Evolutionary conservation across 2,797 vertebrate genomes (phyloP), one percentile per base, ranked within the genome.

Genomic region (Poeciliopsis gracilis): DNA sequence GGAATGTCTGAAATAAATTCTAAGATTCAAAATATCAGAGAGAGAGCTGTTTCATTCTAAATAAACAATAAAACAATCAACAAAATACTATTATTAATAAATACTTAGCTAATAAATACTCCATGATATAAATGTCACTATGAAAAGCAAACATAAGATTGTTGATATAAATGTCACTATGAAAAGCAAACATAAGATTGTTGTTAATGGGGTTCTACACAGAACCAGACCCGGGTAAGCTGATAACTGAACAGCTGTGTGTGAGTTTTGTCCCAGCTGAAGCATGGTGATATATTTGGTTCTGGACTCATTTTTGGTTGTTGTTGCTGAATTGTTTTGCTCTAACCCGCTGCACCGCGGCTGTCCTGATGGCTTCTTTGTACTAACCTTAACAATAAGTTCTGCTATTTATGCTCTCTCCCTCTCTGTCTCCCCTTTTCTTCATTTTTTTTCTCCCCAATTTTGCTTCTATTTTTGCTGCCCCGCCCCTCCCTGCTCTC

Each of bases 351-450:
- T 89, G 86, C 89, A 88, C 79, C 87, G 84, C 92, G 93, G 94
- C 93, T 86, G 86, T 92, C 83, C 85, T 93, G 92, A 94, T 91
- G 89, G 91, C 93, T 94, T 93, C 81, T 78, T 94, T 87, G 82
- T 92, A 94, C 94, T 95, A 95, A 96, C 93, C 89, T 84, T 94
- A 95, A 95, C 94, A 92, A 89, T 91, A 76, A 91, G 93, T 92
- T 92, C 82, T 92, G 86, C 93, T 91, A 73, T 92, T 80, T 91
- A 86, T 92, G 80, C 81, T 70, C 84, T 75, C 84, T 72, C 81
- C 63, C 69, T 78, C 72, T 80, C 61, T 66, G 66, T 82, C 77
- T 78, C 53, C 72, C n/a, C 25, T 15, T 66, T 66, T 33, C 25
- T 43, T 61, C 18, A 20, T 13, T 59, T 53, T 69, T 69, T 57